Evolutionary conservation across 2,113 vertebrate genomes (phyloP).

Genomic region (Delphinus delphis): DNA sequence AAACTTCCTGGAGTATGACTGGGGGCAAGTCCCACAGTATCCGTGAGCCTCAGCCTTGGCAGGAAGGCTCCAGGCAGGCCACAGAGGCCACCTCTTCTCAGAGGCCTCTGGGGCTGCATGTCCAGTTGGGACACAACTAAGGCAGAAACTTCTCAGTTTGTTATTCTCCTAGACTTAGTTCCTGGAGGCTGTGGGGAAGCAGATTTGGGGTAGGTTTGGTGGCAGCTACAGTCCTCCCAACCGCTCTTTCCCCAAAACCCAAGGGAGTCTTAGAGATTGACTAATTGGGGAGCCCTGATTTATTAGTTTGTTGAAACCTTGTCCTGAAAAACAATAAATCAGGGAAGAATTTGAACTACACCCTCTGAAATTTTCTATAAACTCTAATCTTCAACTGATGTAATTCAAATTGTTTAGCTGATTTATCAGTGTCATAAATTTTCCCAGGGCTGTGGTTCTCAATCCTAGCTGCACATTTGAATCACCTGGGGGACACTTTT

Average conservation of each 20-base stretch:
- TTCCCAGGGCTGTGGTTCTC: not conserved
- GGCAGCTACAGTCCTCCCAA: not conserved
- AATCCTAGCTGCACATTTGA: not conserved
- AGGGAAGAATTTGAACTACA: not conserved
- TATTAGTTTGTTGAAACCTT: conserved; percentile 19
- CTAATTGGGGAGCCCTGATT: not conserved
- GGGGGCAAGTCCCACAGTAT: not conserved
- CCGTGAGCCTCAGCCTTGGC: not conserved
- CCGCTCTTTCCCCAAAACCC: not conserved
- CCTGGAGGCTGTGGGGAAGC: not conserved
- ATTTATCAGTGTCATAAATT: conserved; percentile 42
- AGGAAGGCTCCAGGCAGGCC: not conserved
- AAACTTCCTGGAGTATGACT: not conserved
- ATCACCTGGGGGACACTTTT: not conserved
- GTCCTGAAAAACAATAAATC: conserved; percentile 33
- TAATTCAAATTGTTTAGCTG: conserved; percentile 36
- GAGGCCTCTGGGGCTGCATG: not conserved
- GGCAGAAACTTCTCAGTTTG: not conserved
- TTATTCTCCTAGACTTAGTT: not conserved
- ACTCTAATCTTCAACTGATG: not conserved
- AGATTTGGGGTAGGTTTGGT: not conserved
- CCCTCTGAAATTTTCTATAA: conserved; percentile 33
- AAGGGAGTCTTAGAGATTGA: not conserved
- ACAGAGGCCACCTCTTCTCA: not conserved
- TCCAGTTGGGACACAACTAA: not conserved